A percentile compares a stretch with the other conserved stretches of the same genome.
Conservation (phyloP, 2,888 invertebrate species). For the Perizoma flavofasciatum region DNA sequence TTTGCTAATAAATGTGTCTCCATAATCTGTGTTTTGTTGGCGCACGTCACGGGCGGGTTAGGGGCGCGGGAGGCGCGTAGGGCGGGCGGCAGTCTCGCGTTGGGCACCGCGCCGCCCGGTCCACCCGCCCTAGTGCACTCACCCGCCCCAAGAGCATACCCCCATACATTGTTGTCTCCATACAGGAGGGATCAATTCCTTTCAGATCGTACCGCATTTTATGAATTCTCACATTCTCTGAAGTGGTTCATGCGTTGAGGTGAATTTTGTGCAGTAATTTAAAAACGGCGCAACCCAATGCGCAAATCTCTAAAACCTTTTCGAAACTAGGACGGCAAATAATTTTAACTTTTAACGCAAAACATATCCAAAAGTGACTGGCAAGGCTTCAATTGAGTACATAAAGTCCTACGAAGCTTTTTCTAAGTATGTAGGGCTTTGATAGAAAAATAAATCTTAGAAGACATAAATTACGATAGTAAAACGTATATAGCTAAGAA, state of each 20-base stretch:
- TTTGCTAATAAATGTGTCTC: conserved; percentile 79
- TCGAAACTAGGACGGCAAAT: conserved; percentile 60
- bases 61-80: conserved; percentile 55
- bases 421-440: not conserved
- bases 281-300: conserved; percentile 76
- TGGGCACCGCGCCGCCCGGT: conserved; percentile 75
- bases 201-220: conserved; percentile 20
- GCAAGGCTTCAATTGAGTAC: not conserved
- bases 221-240: conserved; percentile 23
- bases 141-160: conserved; percentile 47
- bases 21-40: conserved; percentile 79
- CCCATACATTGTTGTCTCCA: conserved; percentile 38
- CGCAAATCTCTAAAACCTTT: conserved; percentile 72
- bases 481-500: too few relatives aligned
- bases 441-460: not conserved
- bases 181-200: conserved; percentile 19
- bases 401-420: conserved; percentile 8
- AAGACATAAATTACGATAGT: not conserved
- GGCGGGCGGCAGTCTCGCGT: conserved; percentile 80
- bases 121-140: conserved; percentile 55
- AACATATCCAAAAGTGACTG: conserved; percentile 19
- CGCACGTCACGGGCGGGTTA: conserved; percentile 56
- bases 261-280: conserved; percentile 57
- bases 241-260: conserved; percentile 40
- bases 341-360: conserved; percentile 36